A percentile compares a stretch with the other conserved stretches of the same genome.
These are phyloP conservation scores for Bucorvus abyssinicus DNA, from an alignment of 2,797 vertebrate species.

Conservation along the genomic window DNA sequence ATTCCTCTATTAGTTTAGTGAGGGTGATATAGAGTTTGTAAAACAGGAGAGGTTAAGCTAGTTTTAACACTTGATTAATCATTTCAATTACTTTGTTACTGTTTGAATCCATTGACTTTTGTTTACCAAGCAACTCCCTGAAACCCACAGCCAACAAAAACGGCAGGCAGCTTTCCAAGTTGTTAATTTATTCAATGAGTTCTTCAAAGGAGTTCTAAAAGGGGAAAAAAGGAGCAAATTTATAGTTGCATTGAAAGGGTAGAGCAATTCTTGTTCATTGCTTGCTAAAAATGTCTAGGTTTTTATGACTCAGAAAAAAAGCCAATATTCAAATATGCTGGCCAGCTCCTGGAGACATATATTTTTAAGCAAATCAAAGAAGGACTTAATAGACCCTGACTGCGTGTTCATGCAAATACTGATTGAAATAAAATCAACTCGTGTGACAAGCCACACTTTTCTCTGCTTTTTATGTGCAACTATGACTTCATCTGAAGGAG, in stretches of 20 bases:
- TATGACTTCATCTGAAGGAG: conserved; percentile 19
- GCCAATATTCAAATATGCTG: conserved; percentile 62
- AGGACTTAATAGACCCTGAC: conserved; percentile 45
- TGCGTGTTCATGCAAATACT: conserved; percentile 33
- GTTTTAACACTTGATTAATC: conserved; percentile 85
- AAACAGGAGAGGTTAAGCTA: conserved; percentile 81
- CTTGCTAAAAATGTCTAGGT: conserved; percentile 54
- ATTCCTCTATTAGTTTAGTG: conserved; percentile 88
- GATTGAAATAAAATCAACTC: conserved; percentile 14
- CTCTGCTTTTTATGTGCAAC: conserved; percentile 41
- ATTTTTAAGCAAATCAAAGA: conserved; percentile 61
- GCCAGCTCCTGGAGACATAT: conserved; percentile 32
- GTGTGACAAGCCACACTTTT: conserved; percentile 59
- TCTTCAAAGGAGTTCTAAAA: conserved; percentile 74
- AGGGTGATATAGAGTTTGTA: conserved; percentile 92
- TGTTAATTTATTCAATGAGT: conserved; percentile 79
- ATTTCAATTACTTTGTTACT: conserved; percentile 79
- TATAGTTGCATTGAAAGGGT: conserved; percentile 68
- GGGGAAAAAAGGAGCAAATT: conserved; percentile 62
- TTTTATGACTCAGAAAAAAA: conserved; percentile 46
- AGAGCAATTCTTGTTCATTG: conserved; percentile 60
- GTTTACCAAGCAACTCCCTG: conserved; percentile 80
- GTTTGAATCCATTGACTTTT: conserved; percentile 77
- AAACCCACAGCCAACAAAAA: conserved; percentile 77
- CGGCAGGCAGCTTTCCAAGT: conserved; percentile 71